Evolutionary conservation across 2,113 vertebrate species (phyloP).

Genomic region (Litocranius walleri): DNA sequence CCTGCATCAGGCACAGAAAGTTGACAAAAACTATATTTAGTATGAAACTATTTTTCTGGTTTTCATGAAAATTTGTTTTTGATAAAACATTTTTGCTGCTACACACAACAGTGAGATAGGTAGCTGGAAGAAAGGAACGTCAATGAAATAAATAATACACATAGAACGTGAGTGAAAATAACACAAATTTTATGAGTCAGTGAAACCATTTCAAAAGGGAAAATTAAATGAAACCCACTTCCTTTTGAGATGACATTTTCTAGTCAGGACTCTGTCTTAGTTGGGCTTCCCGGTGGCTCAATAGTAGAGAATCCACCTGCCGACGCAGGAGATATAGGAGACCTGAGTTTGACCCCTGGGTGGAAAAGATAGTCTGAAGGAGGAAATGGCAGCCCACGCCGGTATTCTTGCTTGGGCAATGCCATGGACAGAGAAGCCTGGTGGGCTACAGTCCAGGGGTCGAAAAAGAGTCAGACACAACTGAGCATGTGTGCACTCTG

Average conservation of each 20-base stretch:
- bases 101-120: not conserved
- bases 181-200: not conserved
- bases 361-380: not conserved
- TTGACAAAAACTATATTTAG: not conserved
- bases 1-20: not conserved
- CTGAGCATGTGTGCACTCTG: not conserved
- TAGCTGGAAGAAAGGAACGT: not conserved
- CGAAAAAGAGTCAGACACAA: not conserved
- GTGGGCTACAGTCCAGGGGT: not conserved
- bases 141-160: not conserved
- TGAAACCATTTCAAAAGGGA: not conserved
- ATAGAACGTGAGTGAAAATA: not conserved
- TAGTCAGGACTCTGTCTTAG: not conserved
- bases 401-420: not conserved
- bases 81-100: not conserved
- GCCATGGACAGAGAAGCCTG: not conserved
- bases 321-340: not conserved
- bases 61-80: slow-evolving; percentile 18
- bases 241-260: not conserved
- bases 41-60: not conserved
- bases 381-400: not conserved
- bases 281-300: not conserved
- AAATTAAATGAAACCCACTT: not conserved
- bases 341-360: rapidly evolving
- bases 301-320: not conserved